These are phyloP conservation scores for Proales similis DNA, from an alignment of 1,140 invertebrate species.

Conservation along the genomic window DNA sequence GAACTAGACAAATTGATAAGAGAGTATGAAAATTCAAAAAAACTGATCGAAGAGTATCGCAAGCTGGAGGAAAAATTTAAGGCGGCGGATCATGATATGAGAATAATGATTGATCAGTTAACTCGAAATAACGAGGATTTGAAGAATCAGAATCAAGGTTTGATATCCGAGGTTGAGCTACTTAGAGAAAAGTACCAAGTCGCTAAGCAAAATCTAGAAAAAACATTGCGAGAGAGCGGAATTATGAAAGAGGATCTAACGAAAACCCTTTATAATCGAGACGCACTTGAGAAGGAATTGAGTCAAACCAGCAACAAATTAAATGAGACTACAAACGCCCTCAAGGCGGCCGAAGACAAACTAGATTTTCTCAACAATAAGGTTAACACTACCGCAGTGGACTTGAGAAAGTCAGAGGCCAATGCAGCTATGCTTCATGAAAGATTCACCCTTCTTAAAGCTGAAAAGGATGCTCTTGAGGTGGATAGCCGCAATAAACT, in stretches of 20 bases:
- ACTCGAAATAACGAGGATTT: conserved; percentile 36
- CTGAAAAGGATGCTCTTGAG: conserved; percentile 25
- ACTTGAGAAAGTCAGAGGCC: conserved; percentile 32
- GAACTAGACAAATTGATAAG: conserved; percentile 20
- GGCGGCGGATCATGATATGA: conserved; percentile 28
- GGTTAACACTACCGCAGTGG: conserved; percentile 12
- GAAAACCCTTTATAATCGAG: conserved; percentile 8
- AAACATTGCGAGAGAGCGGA: conserved; percentile 21
- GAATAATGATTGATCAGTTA: conserved; percentile 35
- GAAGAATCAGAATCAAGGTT: conserved; percentile 31
- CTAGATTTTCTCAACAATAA: conserved; percentile 35
- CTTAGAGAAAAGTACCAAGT: conserved; percentile 35
- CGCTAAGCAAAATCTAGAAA: conserved; percentile 38
- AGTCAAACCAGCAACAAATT: not conserved
- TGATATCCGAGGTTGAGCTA: conserved; percentile 26
- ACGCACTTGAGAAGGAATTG: conserved; percentile 30
- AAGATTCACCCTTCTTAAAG: conserved; percentile 31
- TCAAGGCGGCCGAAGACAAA: conserved; percentile 31
- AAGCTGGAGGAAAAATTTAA: conserved; percentile 36
- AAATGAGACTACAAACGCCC: not conserved
- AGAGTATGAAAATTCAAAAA: conserved; percentile 37
- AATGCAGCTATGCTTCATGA: conserved; percentile 38
- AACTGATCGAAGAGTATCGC: conserved; percentile 31
- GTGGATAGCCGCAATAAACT: conserved; percentile 30
- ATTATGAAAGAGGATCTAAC: conserved; percentile 30